A percentile compares a stretch with the other conserved stretches of the same genome.
These are phyloP conservation scores for Petrocephalus microphthalmus DNA, from an alignment of 2,113 vertebrate species.

Conservation along the genomic window DNA sequence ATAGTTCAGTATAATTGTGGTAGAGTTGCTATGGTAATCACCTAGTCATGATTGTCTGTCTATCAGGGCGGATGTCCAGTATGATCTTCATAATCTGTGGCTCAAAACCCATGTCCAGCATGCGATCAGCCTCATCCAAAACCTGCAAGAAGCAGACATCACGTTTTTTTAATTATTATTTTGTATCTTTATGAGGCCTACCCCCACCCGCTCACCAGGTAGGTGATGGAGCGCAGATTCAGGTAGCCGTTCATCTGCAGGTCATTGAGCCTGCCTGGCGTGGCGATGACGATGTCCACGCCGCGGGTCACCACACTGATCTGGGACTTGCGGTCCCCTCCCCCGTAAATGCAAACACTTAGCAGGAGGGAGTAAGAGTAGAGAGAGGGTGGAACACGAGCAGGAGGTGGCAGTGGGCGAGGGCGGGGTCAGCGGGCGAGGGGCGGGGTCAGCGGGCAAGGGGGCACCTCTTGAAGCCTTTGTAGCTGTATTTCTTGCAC, in stretches of 20 bases:
- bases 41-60: constrained; percentile 96
- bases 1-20: background rate
- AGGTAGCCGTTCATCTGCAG: constrained; percentile 90
- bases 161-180: too few species aligned
- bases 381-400: background rate
- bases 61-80: constrained; percentile 87
- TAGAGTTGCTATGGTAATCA: constrained; percentile 31
- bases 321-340: constrained; percentile 79
- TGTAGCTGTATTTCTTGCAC: constrained; percentile 83
- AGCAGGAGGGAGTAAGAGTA: background rate
- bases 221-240: constrained; percentile 77
- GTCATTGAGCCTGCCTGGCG: constrained; percentile 86
- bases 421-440: background rate
- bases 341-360: constrained; percentile 90
- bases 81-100: constrained; percentile 97
- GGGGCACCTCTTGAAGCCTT: constrained; percentile 79
- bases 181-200: background rate
- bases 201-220: constrained; percentile 69
- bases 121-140: constrained; percentile 91
- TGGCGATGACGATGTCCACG: constrained; percentile 93
- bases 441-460: too few species aligned
- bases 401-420: background rate
- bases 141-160: constrained; percentile 62
- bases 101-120: constrained; percentile 98
- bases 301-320: constrained; percentile 70